Evolutionary conservation across 2,797 vertebrate species (phyloP), one percentile per base, ranked within the genome.

Genomic region (Siniperca scherzeri): DNA sequence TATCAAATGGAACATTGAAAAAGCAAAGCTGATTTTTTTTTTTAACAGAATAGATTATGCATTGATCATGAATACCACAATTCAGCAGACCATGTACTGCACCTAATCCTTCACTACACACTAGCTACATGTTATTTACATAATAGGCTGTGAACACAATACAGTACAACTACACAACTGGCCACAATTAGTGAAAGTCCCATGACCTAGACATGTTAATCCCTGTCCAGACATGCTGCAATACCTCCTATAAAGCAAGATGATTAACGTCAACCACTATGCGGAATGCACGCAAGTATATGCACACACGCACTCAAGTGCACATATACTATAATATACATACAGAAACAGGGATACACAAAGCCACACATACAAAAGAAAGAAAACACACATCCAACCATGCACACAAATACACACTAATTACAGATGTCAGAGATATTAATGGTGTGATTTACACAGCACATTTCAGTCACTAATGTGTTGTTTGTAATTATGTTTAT

Each of bases 141-240:
- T 8, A 76, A 74, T 52, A 70, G 71, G 14, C 68, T 70, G 66
- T n/a, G 68, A 84, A 74, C 48, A 86, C 74, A 87, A 80, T 70
- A 65, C 5, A 80, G 25, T 11, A 4, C n/a, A 60, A 50, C 61
- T 17, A 66, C 88, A 88, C 93, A 94, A 93, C 94, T 94, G 94
- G 87, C 67, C 83, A 70, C 70, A 82, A 85, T 88, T 91, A 90
- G 83, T 70, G n/a, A 85, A 91, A 91, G 77, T 90, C 91, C 81
- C 80, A 66, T 93, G 94, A 95, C 93, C 94, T 93, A 95, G 94
- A 94, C 93, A 88, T 86, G 81, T 80, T 95, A 95, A 95, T 94
- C 94, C 90, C 87, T 30, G 87, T 80, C 93, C 92, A 95, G 94
- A 95, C 94, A 91, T 89, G 89, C 67, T 77, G 38, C 81, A 80